Percentiles rank a stretch among this genome's conserved stretches.
Evolutionary conservation across 2,797 vertebrate species (phyloP).

Genomic region (Uromys caudimaculatus): DNA sequence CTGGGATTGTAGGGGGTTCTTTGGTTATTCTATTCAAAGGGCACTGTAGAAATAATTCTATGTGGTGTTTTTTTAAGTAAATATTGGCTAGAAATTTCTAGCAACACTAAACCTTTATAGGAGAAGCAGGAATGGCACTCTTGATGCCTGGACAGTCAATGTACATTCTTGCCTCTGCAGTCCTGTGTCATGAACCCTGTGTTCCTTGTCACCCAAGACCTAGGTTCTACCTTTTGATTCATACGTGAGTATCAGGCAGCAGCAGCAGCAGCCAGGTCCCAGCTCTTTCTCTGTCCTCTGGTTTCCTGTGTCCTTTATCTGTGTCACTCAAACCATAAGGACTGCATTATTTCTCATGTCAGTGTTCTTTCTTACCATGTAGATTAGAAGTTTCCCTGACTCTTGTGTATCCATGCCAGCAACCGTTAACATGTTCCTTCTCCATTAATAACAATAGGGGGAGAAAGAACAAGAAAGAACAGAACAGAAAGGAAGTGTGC

Average conservation of each 20-base stretch:
- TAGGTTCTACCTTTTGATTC: not conserved
- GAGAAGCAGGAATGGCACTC: not conserved
- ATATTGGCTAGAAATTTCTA: not conserved
- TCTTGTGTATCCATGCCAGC: not conserved
- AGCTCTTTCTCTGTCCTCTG: not conserved
- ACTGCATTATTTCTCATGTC: not conserved
- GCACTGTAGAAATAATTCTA: not conserved
- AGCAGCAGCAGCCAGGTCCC: not conserved
- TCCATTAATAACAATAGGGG: not conserved
- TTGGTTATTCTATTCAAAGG: not conserved
- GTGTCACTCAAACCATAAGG: not conserved
- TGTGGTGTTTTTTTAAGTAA: conserved; percentile 11
- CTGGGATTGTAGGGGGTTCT: not conserved
- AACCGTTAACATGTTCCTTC: not conserved
- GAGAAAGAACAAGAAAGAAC: not conserved
- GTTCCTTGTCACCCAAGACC: not conserved
- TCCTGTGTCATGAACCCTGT: not conserved
- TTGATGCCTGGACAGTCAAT: not conserved
- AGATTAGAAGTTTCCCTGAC: not conserved
- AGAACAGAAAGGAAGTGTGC: not conserved
- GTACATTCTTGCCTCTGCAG: not conserved
- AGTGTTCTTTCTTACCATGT: conserved; percentile 14
- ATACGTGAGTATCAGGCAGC: not conserved
- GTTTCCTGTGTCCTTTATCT: not conserved
- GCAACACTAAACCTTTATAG: not conserved